Conservation (phyloP, 2,888 invertebrate species). For the Thyatira batis region DNA sequence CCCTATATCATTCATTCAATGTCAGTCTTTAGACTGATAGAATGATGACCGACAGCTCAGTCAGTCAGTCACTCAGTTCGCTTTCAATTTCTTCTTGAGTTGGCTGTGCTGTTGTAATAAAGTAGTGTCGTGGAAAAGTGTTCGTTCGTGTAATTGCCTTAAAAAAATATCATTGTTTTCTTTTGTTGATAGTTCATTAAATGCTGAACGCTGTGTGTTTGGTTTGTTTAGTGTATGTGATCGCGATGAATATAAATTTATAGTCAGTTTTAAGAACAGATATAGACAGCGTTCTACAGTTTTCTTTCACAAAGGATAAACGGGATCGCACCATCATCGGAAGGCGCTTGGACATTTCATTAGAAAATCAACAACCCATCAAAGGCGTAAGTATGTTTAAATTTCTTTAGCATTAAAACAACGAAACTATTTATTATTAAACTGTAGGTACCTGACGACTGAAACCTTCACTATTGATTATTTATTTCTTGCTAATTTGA, state of each 20-base stretch:
- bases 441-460: too few species aligned
- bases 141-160: background rate
- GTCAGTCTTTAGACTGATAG: background rate
- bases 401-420: background rate
- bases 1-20: too few species aligned
- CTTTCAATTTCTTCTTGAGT: conserved; percentile 51
- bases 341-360: conserved; percentile 40
- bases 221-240: conserved; percentile 21
- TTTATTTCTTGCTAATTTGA: background rate
- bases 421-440: background rate
- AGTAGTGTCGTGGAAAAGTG: too few species aligned
- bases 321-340: background rate
- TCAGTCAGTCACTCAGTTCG: conserved; percentile 34
- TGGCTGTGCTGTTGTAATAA: conserved; percentile 39
- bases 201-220: conserved; percentile 28
- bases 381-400: conserved; percentile 45
- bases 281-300: conserved; percentile 37
- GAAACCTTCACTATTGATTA: background rate
- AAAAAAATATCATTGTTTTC: background rate
- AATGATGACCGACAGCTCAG: background rate
- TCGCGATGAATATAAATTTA: background rate
- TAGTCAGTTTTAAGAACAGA: conserved; percentile 6
- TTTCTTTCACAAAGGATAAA: conserved; percentile 70
- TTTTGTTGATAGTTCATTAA: conserved; percentile 3
- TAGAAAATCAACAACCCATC: conserved; percentile 29